Evolutionary conservation across 2,888 invertebrate genomes (phyloP).

Genomic region (Micoletzkya japonica): DNA sequence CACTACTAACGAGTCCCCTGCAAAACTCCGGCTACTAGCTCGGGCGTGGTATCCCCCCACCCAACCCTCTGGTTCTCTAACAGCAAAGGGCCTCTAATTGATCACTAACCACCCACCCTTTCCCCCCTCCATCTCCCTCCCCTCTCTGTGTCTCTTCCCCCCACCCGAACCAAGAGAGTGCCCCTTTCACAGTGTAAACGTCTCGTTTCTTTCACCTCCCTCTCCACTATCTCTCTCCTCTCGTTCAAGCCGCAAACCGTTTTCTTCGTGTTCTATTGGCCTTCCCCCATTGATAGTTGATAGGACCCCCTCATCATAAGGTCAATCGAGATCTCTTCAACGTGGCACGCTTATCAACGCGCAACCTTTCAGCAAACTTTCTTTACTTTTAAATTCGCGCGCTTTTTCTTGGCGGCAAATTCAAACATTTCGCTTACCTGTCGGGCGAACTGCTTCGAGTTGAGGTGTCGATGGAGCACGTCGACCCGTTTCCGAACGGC

Average conservation of each 20-base stretch:
- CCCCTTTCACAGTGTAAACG: background rate
- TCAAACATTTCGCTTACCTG: background rate
- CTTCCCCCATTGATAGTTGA: background rate
- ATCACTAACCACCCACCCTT: background rate
- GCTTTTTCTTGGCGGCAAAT: background rate
- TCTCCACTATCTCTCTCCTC: background rate
- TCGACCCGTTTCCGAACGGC: background rate
- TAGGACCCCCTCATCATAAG: background rate
- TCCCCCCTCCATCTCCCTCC: background rate
- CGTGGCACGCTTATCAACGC: background rate
- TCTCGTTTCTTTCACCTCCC: background rate
- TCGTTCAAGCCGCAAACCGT: background rate
- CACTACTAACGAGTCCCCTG: too few relatives aligned
- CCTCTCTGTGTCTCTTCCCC: background rate
- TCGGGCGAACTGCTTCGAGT: background rate
- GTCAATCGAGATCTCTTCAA: background rate
- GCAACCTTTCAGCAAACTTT: too few relatives aligned
- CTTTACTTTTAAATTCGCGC: too few relatives aligned
- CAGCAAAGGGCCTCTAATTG: too few relatives aligned
- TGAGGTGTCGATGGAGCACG: background rate
- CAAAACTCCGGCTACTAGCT: too few relatives aligned
- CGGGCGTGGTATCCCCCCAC: too few relatives aligned
- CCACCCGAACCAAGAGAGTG: background rate
- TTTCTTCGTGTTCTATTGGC: background rate
- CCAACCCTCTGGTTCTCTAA: too few relatives aligned